Conservation (phyloP, 2,888 invertebrate species). For the Octonoba sinensis region DNA sequence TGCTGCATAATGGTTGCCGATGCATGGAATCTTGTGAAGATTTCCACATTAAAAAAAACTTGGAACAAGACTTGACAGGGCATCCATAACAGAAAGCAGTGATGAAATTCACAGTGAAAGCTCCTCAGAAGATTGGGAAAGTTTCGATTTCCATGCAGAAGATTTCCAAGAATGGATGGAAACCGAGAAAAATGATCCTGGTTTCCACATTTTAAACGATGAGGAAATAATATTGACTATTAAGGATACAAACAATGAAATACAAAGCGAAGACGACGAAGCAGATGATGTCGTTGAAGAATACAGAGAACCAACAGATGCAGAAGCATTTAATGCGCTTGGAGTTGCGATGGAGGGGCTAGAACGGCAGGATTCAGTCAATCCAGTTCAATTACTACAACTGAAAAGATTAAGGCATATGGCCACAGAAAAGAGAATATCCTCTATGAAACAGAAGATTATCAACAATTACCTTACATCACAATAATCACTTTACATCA, state of each 20-base stretch:
- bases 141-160: neutral
- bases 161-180: slow-evolving; percentile 2
- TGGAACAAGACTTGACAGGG: neutral
- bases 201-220: neutral
- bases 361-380: neutral
- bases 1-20: no score
- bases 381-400: neutral
- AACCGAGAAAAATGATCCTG: neutral
- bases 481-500: no score
- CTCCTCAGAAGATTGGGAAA: neutral
- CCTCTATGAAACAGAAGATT: neutral
- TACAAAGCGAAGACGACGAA: no score
- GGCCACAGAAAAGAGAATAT: neutral
- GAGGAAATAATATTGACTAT: neutral
- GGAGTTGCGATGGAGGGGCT: neutral
- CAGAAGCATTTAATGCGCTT: slow-evolving; percentile 3
- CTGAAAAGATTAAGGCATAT: neutral
- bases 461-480: no score
- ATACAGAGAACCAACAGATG: no score
- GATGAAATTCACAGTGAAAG: slow-evolving; percentile 6
- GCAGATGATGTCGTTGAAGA: no score
- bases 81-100: neutral
- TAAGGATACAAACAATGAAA: neutral
- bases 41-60: neutral
- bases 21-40: no score